phyloP scores from a whole-genome alignment of 2,113 vertebrate genomes.

The Cyanoliseus patagonus region DNA sequence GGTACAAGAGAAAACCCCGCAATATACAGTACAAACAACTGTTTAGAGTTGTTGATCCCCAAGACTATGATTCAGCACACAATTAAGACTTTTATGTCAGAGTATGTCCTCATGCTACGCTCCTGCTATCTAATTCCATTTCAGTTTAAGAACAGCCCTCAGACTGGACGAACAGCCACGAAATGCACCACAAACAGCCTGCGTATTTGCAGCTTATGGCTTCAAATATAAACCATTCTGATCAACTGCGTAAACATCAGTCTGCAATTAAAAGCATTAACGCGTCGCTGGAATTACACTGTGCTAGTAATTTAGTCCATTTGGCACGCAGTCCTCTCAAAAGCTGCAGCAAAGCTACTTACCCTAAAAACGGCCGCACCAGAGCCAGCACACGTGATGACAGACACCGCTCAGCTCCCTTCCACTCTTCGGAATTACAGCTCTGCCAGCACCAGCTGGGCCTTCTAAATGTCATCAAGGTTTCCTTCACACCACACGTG shows the following conservation, averaged over 20 bases:
- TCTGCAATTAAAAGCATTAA: conserved; percentile 6
- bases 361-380: background rate
- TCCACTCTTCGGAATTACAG: rapidly evolving
- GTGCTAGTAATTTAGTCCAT: background rate
- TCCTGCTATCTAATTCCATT: background rate
- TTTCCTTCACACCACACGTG: rapidly evolving
- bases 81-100: background rate
- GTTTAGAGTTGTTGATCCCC: background rate
- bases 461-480: rapidly evolving
- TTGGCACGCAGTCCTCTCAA: background rate
- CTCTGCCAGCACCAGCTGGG: background rate
- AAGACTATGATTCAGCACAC: background rate
- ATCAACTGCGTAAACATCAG: background rate
- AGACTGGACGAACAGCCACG: background rate
- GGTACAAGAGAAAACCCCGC: background rate
- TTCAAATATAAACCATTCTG: background rate
- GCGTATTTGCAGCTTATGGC: background rate
- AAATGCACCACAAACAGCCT: background rate
- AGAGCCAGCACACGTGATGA: background rate
- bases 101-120: background rate
- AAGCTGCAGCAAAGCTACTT: conserved; percentile 45
- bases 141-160: background rate
- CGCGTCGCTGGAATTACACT: background rate
- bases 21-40: background rate
- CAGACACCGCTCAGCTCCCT: background rate